Evolutionary conservation across 2,888 invertebrate species (phyloP).

Genomic region (Synergus gifuensis): DNA sequence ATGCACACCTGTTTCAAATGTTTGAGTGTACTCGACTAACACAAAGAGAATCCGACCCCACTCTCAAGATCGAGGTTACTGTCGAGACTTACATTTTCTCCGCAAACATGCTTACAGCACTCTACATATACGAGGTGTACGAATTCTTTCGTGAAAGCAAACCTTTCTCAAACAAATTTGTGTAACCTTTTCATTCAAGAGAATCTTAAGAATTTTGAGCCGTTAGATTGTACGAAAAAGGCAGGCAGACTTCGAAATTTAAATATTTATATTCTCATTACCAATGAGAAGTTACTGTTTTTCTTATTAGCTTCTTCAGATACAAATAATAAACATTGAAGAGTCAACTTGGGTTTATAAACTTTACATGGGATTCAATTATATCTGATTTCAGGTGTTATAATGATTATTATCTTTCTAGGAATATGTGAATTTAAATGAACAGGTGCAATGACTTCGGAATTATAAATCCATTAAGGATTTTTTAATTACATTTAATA

Average conservation of each 20-base stretch:
- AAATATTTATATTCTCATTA: no score
- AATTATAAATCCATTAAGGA: neutral
- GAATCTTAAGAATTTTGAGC: neutral
- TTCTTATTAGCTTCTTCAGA: no score
- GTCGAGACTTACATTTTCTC: slow-evolving; percentile 47
- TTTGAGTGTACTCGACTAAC: slow-evolving; percentile 18
- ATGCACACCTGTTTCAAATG: slow-evolving; percentile 13
- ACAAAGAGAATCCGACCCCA: slow-evolving; percentile 20
- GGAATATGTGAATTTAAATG: no score
- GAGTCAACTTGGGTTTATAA: no score
- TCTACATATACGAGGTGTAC: slow-evolving; percentile 33
- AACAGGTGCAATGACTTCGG: no score
- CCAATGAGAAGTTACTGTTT: no score
- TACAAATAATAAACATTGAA: no score
- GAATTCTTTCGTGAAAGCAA: slow-evolving; percentile 58
- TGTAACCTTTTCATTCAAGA: slow-evolving; percentile 19
- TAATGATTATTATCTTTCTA: no score
- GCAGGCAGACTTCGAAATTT: no score
- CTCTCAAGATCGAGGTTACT: slow-evolving; percentile 60
- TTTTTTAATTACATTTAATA: neutral
- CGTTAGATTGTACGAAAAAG: neutral
- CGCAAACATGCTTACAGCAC: neutral
- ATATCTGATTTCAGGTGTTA: no score
- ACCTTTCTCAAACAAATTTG: slow-evolving; percentile 45
- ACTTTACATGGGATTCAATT: no score